Evolutionary conservation across 2,797 vertebrate species (phyloP), one percentile per base, ranked within the genome.

Genomic region (Chromobotia macracanthus): DNA sequence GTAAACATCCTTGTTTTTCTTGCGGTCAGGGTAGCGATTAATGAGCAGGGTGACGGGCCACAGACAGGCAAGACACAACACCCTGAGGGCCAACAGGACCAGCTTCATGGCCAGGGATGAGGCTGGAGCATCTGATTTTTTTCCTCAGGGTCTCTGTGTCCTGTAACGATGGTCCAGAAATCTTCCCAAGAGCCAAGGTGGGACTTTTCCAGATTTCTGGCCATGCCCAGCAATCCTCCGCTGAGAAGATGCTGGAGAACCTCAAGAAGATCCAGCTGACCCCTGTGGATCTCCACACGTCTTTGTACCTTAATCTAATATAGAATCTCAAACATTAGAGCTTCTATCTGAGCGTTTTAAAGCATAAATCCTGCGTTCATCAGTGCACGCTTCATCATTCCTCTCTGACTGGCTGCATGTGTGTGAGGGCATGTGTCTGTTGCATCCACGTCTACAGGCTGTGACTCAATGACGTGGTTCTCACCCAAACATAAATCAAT

Each of bases 401-500:
- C 12, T 53, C 5, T 66, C 15, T 6, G 48, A 61, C 3, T 63
- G 66, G n/a, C 2, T 48, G 31, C 31, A 64, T 64, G 61, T 64
- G n/a, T 19, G 31, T 19, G 18, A 38, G 31, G 18, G 18, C 8
- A 7, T 56, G 48, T 16, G 53, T 70, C 19, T 69, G n/a, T n/a
- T n/a, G n/a, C n/a, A n/a, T n/a, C 63, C 68, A 64, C 61, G 28
- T 63, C 28, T 16, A 64, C 61, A 64, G 4, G 31, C 31, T 63
- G 28, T 53, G 64, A 38, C 35, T 38, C 35, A 38, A 38, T 44
- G 41, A 25, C 15, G 38, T 70, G n/a, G 84, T 72, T 86, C 86
- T 84, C 80, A 85, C 83, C 77, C 90, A 91, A 91, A 93, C 92
- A 91, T 91, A 94, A 94, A 91, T 92, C 91, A 84, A 92, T 92